Percentiles rank a stretch among this genome's conserved stretches.
Conservation (phyloP, 2,797 vertebrate genomes). For the Pseudochirops corinnae region DNA sequence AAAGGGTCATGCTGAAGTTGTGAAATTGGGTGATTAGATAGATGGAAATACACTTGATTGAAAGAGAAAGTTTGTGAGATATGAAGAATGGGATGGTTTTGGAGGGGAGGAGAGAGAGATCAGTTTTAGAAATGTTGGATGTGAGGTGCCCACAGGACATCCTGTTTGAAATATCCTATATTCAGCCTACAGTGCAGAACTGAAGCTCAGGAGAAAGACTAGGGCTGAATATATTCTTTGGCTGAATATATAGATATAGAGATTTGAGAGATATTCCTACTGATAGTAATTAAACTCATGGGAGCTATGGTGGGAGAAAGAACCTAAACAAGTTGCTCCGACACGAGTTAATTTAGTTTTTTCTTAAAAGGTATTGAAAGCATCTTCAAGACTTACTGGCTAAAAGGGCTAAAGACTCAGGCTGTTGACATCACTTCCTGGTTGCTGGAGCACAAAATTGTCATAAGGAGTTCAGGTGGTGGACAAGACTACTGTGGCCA, state of each 20-base stretch:
- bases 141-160: not conserved
- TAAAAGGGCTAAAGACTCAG: not conserved
- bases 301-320: not conserved
- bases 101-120: not conserved
- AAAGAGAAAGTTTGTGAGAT: not conserved
- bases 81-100: not conserved
- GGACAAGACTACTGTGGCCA: not conserved
- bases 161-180: not conserved
- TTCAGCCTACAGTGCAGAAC: not conserved
- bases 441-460: not conserved
- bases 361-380: not conserved
- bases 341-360: not conserved
- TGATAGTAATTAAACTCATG: not conserved
- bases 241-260: not conserved
- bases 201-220: not conserved
- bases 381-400: not conserved
- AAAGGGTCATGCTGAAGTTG: not conserved
- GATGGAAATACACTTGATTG: not conserved
- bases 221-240: not conserved
- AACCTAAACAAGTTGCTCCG: not conserved
- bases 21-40: not conserved
- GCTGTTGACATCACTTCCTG: not conserved
- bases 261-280: not conserved
- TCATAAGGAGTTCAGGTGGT: not conserved
- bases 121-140: not conserved